These are phyloP conservation scores for Microplitis demolitor DNA, from an alignment of 1,140 invertebrate species.

Conservation along the genomic window DNA sequence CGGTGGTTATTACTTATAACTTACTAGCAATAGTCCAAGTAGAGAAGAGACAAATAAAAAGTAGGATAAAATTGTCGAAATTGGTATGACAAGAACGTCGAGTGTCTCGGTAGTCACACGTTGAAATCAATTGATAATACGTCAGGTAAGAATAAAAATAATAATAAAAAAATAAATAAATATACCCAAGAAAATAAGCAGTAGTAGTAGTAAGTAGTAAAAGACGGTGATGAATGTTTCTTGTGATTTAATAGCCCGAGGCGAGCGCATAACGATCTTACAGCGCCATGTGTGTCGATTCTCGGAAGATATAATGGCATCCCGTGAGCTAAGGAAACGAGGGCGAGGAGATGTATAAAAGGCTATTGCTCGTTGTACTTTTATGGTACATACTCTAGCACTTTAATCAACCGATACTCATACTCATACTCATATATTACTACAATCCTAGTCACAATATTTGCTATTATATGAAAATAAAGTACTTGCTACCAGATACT, in stretches of 20 bases:
- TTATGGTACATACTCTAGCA: constrained; percentile 45
- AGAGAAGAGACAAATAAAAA: not conserved
- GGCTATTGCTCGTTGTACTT: constrained; percentile 51
- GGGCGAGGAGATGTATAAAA: constrained; percentile 57
- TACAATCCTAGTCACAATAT: too few relatives aligned
- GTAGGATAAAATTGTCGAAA: not conserved
- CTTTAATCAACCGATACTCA: too few relatives aligned
- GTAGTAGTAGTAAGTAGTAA: not conserved
- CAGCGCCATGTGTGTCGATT: constrained; percentile 28
- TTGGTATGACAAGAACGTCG: not conserved
- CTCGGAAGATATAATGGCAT: constrained; percentile 50
- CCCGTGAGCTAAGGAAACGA: constrained; percentile 38
- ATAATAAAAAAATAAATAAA: too few relatives aligned
- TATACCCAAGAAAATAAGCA: too few relatives aligned
- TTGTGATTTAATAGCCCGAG: constrained; percentile 17
- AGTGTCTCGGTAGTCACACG: not conserved
- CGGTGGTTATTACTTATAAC: not conserved
- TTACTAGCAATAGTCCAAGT: not conserved
- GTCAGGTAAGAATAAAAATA: not conserved
- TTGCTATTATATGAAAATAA: too few relatives aligned
- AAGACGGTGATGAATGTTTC: not conserved
- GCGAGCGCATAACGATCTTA: constrained; percentile 26
- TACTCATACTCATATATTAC: too few relatives aligned
- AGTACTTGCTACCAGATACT: too few relatives aligned
- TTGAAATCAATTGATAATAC: constrained; percentile 1